Conservation (phyloP, 2,888 invertebrate genomes). For the Epistrophe eligans region DNA sequence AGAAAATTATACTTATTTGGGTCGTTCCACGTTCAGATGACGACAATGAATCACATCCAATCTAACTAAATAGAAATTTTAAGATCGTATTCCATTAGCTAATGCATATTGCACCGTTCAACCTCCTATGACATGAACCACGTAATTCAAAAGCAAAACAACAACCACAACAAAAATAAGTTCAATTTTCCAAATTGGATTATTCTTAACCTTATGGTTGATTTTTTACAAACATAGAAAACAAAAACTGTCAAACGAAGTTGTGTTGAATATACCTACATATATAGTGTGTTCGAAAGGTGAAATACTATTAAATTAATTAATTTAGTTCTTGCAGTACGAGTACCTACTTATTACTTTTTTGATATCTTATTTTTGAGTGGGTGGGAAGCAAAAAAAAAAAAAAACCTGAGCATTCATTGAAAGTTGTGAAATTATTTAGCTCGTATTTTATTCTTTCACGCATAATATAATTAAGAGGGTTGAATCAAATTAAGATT, state of each 20-base stretch:
- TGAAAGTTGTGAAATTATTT: slow-evolving; percentile 22
- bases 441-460: neutral
- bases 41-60: slow-evolving; percentile 41
- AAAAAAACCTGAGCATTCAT: neutral
- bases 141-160: slow-evolving; percentile 4
- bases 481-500: slow-evolving; percentile 12
- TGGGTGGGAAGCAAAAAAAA: neutral
- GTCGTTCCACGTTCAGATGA: slow-evolving; percentile 15
- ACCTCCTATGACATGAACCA: neutral
- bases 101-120: slow-evolving; percentile 8
- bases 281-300: slow-evolving; percentile 6
- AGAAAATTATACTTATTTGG: slow-evolving; percentile 52
- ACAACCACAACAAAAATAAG: neutral
- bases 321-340: slow-evolving; percentile 16
- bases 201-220: slow-evolving; percentile 19
- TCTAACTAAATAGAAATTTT: slow-evolving; percentile 29
- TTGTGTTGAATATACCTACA: neutral
- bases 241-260: slow-evolving; percentile 15
- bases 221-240: neutral
- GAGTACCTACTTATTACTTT: neutral
- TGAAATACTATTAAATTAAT: slow-evolving; percentile 53
- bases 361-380: neutral
- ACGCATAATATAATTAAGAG: slow-evolving; percentile 33
- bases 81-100: slow-evolving; percentile 32
- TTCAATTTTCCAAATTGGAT: slow-evolving; percentile 53